Evolutionary conservation across 2,113 vertebrate genomes (phyloP).

Genomic region (Poeciliopsis occidentalis): DNA sequence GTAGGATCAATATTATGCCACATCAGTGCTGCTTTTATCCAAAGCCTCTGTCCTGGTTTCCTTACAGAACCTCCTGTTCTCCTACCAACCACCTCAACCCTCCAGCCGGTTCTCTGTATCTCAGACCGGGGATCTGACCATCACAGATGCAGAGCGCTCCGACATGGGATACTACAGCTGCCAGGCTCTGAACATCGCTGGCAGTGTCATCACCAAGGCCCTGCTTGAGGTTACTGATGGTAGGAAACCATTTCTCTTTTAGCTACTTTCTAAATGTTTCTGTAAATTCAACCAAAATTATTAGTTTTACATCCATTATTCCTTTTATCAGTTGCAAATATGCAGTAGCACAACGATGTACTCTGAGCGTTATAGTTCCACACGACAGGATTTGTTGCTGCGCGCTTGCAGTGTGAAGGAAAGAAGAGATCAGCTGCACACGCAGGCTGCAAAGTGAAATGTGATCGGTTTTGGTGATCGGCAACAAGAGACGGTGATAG

Average conservation of each 20-base stretch:
- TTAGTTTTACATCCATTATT: background rate
- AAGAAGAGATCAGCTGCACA: too few species aligned
- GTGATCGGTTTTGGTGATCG: too few species aligned
- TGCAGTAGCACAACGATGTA: too few species aligned
- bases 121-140: conserved; percentile 95
- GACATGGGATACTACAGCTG: conserved; percentile 97
- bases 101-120: conserved; percentile 97
- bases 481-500: too few species aligned
- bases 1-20: background rate
- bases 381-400: too few species aligned
- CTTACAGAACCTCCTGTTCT: conserved; percentile 93
- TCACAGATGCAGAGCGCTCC: conserved; percentile 91
- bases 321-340: background rate
- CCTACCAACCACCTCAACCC: conserved; percentile 94
- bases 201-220: conserved; percentile 98
- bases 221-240: conserved; percentile 98
- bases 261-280: background rate
- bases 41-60: background rate
- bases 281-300: background rate
- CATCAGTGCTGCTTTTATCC: background rate
- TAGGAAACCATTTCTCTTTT: conserved; percentile 72
- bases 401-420: too few species aligned
- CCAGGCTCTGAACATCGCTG: conserved; percentile 98
- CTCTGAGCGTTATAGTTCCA: too few species aligned
- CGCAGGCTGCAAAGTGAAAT: too few species aligned